phyloP scores from a whole-genome alignment of 2,888 invertebrate species.

The Acleris emargana region DNA sequence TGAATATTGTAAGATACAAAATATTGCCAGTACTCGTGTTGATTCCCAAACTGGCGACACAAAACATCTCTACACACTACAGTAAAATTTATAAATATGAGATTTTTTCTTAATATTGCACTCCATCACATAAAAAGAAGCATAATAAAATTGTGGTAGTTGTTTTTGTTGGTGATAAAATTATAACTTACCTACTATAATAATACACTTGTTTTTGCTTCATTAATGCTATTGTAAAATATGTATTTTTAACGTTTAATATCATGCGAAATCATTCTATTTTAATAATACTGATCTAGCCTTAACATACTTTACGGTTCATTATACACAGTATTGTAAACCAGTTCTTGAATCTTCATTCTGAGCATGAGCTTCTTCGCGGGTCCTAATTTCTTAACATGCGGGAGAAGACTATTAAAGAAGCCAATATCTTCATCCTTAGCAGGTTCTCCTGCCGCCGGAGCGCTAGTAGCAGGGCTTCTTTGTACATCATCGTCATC shows the following conservation, averaged over 20 bases:
- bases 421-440: constrained; percentile 79
- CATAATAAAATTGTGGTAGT: too few species aligned
- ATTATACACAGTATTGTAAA: constrained; percentile 78
- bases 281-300: not conserved
- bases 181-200: too few species aligned
- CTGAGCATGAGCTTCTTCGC: constrained; percentile 77
- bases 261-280: too few species aligned
- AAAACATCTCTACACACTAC: too few species aligned
- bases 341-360: constrained; percentile 78
- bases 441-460: constrained; percentile 47
- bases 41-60: too few species aligned
- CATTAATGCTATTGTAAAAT: too few species aligned
- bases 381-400: constrained; percentile 73
- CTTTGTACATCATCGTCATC: constrained; percentile 72
- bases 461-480: constrained; percentile 43
- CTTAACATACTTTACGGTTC: constrained; percentile 43
- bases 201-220: too few species aligned
- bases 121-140: too few species aligned
- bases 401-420: constrained; percentile 75
- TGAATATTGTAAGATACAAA: not conserved
- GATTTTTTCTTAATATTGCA: too few species aligned
- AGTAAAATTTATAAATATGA: too few species aligned
- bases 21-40: not conserved
- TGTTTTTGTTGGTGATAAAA: too few species aligned
- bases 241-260: too few species aligned